Evolutionary conservation across 2,888 invertebrate genomes (phyloP).

Genomic region (Ochlodes sylvanus): DNA sequence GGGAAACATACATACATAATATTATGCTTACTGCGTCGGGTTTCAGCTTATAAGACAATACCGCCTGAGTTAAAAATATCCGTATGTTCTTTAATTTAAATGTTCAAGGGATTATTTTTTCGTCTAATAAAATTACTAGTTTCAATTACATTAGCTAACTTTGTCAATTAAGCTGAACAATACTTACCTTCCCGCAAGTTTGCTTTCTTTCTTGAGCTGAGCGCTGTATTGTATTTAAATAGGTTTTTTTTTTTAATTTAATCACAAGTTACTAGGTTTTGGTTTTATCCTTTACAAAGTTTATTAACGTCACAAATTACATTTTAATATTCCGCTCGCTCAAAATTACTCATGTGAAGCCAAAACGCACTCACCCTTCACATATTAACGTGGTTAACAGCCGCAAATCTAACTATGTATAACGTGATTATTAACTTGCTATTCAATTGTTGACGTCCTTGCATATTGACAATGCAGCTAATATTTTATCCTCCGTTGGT

Average conservation of each 20-base stretch:
- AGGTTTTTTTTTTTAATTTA: neutral
- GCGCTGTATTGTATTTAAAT: neutral
- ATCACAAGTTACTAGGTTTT: neutral
- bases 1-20: no score
- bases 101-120: neutral
- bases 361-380: conserved; percentile 10
- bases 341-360: conserved; percentile 13
- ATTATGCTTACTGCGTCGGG: conserved; percentile 30
- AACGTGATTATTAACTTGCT: conserved; percentile 5
- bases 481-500: neutral
- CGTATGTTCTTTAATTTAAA: neutral
- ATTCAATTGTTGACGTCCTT: conserved; percentile 3
- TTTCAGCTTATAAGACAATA: conserved; percentile 33
- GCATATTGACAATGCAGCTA: conserved; percentile 5
- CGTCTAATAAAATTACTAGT: no score
- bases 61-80: conserved; percentile 8
- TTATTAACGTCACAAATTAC: neutral
- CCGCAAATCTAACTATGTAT: conserved; percentile 5
- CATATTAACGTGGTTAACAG: conserved; percentile 8
- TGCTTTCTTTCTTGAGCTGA: conserved; percentile 1
- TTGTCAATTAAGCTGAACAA: no score
- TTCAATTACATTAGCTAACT: no score
- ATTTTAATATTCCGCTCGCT: conserved; percentile 1
- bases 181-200: neutral
- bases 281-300: no score